Evolutionary conservation across 53 echinoderm and acorn worm species (phyloP).

Genomic region (Hippasteria phrygiana): DNA sequence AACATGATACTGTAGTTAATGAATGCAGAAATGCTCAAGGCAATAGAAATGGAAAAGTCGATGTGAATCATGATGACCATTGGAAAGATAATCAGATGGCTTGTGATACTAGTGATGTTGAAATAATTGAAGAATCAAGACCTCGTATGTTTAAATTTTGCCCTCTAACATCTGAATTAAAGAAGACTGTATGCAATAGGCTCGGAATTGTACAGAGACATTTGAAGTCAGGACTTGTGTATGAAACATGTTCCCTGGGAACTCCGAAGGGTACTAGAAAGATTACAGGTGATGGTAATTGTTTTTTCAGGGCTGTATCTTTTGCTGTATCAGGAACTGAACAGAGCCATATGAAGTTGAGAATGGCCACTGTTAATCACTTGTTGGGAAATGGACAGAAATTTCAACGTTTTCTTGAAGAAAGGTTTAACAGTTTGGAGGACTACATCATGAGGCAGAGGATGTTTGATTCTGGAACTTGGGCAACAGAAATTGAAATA

Average conservation of each 20-base stretch:
- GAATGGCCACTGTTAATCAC: constrained; percentile 7
- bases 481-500: constrained; percentile 64
- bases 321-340: constrained; percentile 56
- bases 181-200: not conserved
- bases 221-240: not conserved
- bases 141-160: not conserved
- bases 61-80: not conserved
- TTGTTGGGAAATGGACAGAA: not conserved
- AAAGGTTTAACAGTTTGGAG: not conserved
- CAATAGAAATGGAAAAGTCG: not conserved
- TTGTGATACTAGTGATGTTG: not conserved
- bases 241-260: not conserved
- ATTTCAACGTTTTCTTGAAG: constrained; percentile 9
- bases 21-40: not conserved
- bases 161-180: not conserved
- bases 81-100: too few relatives aligned
- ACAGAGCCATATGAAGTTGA: constrained; percentile 34
- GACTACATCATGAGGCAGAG: constrained; percentile 49
- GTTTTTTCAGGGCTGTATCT: constrained; percentile 69
- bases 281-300: constrained; percentile 69
- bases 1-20: too few relatives aligned
- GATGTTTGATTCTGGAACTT: constrained; percentile 57
- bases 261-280: not conserved
- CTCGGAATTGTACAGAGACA: not conserved
- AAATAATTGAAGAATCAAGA: not conserved